phyloP scores from a whole-genome alignment of 2,888 invertebrate species.

The Anthrax anthrax region DNA sequence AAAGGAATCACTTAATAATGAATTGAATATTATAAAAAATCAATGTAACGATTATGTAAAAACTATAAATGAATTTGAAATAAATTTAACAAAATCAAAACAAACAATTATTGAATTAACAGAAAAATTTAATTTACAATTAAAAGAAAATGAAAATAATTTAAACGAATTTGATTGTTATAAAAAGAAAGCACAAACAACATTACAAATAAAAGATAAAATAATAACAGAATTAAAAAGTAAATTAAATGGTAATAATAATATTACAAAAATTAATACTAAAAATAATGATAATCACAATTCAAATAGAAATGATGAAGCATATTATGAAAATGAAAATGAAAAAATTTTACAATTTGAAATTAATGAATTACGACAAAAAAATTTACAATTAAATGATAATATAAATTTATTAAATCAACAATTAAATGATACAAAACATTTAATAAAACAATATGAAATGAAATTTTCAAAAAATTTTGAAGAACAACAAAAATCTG shows the following conservation, averaged over 20 bases:
- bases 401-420: slow-evolving; percentile 19
- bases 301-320: slow-evolving; percentile 12
- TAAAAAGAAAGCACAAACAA: slow-evolving; percentile 61
- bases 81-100: slow-evolving; percentile 32
- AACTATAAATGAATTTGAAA: slow-evolving; percentile 29
- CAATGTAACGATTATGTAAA: slow-evolving; percentile 23
- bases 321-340: slow-evolving; percentile 9
- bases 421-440: slow-evolving; percentile 15
- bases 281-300: too few relatives aligned
- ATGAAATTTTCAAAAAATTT: slow-evolving; percentile 5
- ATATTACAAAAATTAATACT: slow-evolving; percentile 10
- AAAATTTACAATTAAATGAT: slow-evolving; percentile 20
- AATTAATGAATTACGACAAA: slow-evolving; percentile 40
- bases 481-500: not conserved
- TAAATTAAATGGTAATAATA: slow-evolving; percentile 9
- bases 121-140: slow-evolving; percentile 37
- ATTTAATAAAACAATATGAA: slow-evolving; percentile 8
- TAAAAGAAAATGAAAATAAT: slow-evolving; percentile 34
- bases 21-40: slow-evolving; percentile 16
- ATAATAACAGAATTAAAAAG: slow-evolving; percentile 41
- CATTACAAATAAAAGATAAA: slow-evolving; percentile 62
- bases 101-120: slow-evolving; percentile 34
- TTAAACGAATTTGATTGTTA: slow-evolving; percentile 55
- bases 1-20: slow-evolving; percentile 19
- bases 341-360: slow-evolving; percentile 39